Percentiles rank a stretch among this genome's conserved stretches.
These are phyloP conservation scores for Drosophila parthenogenetica DNA, from an alignment of 2,888 invertebrate genomes.

Conservation along the genomic window DNA sequence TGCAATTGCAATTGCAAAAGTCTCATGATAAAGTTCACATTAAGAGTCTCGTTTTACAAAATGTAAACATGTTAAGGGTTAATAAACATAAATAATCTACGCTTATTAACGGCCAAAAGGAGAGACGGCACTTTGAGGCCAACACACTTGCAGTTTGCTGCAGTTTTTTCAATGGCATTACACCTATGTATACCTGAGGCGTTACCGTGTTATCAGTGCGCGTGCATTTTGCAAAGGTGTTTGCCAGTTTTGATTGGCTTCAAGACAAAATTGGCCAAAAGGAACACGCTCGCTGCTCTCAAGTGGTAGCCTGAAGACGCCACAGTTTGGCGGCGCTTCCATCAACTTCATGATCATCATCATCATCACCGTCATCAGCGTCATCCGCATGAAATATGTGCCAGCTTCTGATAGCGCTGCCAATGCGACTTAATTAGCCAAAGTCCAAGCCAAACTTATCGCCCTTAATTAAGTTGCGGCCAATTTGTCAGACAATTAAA, in stretches of 20 bases:
- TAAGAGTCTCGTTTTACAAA: constrained; percentile 85
- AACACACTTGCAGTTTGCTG: constrained; percentile 11
- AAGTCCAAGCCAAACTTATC: constrained; percentile 56
- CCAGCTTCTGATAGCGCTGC: constrained; percentile 65
- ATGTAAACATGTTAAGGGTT: constrained; percentile 84
- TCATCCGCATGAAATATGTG: constrained; percentile 72
- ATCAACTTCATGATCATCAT: constrained; percentile 35
- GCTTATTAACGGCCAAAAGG: constrained; percentile 76
- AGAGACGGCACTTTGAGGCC: constrained; percentile 48
- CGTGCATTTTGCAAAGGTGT: constrained; percentile 84
- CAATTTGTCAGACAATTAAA: constrained; percentile 81
- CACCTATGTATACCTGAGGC: constrained; percentile 16
- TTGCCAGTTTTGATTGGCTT: constrained; percentile 74
- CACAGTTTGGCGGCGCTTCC: constrained; percentile 36
- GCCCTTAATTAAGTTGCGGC: constrained; percentile 78
- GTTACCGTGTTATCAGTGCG: constrained; percentile 73
- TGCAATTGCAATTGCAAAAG: constrained; percentile 68
- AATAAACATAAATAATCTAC: constrained; percentile 84
- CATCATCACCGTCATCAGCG: constrained; percentile 3
- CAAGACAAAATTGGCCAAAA: constrained; percentile 15
- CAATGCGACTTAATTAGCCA: constrained; percentile 74
- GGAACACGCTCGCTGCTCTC: constrained; percentile 35
- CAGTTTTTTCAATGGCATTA: too few relatives aligned
- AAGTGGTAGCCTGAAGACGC: constrained; percentile 41
- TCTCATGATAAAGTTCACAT: constrained; percentile 83